Evolutionary conservation across 2,888 invertebrate species (phyloP).

Genomic region (Hipparchia semele): DNA sequence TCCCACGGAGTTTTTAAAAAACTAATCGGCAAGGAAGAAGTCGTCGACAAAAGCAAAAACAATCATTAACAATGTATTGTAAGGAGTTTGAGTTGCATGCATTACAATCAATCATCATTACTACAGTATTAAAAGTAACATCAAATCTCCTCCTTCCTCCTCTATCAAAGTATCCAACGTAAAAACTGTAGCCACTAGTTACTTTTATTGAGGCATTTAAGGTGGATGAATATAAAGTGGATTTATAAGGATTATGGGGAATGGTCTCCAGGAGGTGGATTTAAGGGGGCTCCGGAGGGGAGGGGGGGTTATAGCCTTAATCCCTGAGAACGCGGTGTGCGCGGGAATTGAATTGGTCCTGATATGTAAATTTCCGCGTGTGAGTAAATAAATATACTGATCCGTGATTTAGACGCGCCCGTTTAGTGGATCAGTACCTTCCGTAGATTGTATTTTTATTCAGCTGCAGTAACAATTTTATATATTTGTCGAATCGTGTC

Average conservation of each 20-base stretch:
- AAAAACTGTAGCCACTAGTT: slow-evolving; percentile 58
- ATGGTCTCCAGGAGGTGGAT: slow-evolving; percentile 57
- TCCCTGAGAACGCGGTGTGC: slow-evolving; percentile 74
- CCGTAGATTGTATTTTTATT: slow-evolving; percentile 35
- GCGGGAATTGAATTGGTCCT: slow-evolving; percentile 77
- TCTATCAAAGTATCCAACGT: slow-evolving; percentile 2
- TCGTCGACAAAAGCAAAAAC: no score
- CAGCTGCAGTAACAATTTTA: neutral
- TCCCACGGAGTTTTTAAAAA: no score
- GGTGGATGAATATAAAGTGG: slow-evolving; percentile 82
- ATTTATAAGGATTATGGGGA: slow-evolving; percentile 77
- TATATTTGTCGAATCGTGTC: neutral
- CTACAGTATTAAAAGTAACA: neutral
- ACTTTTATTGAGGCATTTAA: slow-evolving; percentile 80
- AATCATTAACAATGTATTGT: no score
- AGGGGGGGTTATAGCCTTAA: slow-evolving; percentile 63
- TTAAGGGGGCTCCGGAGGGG: slow-evolving; percentile 35
- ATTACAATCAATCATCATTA: neutral
- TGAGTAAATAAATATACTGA: slow-evolving; percentile 78
- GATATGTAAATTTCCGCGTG: slow-evolving; percentile 78
- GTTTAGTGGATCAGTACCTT: slow-evolving; percentile 61
- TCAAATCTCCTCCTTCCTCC: neutral
- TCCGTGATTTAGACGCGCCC: slow-evolving; percentile 71
- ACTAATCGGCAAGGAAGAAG: no score
- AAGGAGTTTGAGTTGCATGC: neutral